Evolutionary conservation across 2,113 vertebrate genomes (phyloP).

Genomic region (Poecile atricapillus): DNA sequence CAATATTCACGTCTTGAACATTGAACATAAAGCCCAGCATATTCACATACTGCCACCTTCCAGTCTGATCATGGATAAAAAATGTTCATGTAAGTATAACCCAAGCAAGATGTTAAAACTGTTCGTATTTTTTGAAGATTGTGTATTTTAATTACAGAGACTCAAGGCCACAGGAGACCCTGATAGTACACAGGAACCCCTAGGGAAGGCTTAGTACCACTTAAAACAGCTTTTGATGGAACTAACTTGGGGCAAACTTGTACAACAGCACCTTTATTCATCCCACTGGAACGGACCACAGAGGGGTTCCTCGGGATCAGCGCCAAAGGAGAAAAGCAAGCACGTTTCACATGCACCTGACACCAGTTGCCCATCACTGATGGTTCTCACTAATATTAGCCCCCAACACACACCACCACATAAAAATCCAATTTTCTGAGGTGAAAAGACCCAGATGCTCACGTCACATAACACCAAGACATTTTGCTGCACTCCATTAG

Average conservation of each 20-base stretch:
- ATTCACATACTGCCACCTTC: background rate
- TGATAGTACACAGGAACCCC: accelerated
- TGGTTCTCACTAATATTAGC: background rate
- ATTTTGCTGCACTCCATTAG: background rate
- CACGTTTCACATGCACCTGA: background rate
- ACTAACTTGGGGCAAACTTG: background rate
- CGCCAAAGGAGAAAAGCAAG: background rate
- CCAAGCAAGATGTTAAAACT: background rate
- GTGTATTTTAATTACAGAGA: background rate
- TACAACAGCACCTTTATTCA: background rate
- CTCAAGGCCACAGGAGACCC: background rate
- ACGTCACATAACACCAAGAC: background rate
- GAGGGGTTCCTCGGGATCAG: background rate
- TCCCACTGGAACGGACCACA: background rate
- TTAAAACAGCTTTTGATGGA: background rate
- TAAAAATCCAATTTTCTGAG: background rate
- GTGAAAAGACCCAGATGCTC: background rate
- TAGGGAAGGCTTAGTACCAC: background rate
- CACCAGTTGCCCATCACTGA: accelerated
- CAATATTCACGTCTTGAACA: background rate
- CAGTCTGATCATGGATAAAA: background rate
- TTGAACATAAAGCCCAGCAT: background rate
- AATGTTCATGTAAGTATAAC: background rate
- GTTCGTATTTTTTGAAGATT: background rate
- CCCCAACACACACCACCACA: background rate